Evolutionary conservation across 2,113 vertebrate species (phyloP).

Genomic region (Calypte anna): DNA sequence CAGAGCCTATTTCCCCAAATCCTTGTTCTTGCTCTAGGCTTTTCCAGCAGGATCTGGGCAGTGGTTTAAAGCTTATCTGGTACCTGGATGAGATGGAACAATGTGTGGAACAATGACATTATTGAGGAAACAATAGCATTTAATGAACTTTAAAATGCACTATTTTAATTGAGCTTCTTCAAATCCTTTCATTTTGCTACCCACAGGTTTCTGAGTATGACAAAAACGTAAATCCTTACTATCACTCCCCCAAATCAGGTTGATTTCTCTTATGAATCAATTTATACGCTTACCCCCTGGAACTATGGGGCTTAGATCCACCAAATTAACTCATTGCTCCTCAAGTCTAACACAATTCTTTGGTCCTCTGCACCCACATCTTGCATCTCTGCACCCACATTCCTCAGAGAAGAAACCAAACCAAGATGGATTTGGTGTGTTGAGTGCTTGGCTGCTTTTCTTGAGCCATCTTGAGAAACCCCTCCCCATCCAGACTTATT

Average conservation of each 20-base stretch:
- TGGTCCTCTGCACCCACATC: neutral
- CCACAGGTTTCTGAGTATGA: constrained; percentile 47
- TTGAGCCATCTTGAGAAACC: neutral
- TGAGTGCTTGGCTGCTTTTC: neutral
- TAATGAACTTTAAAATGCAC: neutral
- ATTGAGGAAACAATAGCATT: neutral
- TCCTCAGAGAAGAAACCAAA: neutral
- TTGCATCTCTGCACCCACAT: neutral
- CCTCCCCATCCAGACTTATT: neutral
- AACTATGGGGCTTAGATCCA: neutral
- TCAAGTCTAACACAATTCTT: neutral
- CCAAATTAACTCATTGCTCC: neutral
- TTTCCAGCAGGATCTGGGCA: too few relatives aligned
- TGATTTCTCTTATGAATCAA: constrained; percentile 24
- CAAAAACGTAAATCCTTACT: constrained; percentile 4
- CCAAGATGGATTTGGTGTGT: neutral
- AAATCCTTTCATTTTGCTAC: constrained; percentile 21
- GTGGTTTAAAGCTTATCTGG: neutral
- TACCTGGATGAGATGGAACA: neutral
- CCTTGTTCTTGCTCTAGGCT: neutral
- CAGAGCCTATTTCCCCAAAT: neutral
- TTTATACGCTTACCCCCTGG: neutral
- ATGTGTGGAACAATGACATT: neutral
- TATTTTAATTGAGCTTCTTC: constrained; percentile 30
- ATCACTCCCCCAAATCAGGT: neutral